Evolutionary conservation across 2,113 vertebrate species (phyloP), one percentile per base, ranked within the genome.

Genomic region (Lagenorhynchus albirostris): DNA sequence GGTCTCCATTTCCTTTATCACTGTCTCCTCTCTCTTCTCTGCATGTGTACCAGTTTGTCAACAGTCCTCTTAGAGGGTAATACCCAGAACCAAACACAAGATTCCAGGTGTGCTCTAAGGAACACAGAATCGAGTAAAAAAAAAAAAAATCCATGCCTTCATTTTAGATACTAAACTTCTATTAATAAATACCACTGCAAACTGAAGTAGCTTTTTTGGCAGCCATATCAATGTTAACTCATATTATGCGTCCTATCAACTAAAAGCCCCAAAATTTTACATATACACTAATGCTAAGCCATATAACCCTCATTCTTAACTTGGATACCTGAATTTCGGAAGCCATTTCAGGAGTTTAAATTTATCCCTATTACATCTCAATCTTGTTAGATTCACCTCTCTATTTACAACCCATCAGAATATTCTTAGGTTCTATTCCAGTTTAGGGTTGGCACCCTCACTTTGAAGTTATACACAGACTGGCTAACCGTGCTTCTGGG

Each of bases 261-360:
- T 71, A 67, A 96, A 93, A 92, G 60, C 31, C 63, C 74, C 70
- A 13, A 41, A 31, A 92, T 87, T 91, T 92, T 81, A 91, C 31
- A 58, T 76, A 68, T 68, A 68, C 38, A 60, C 63, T 68, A 82
- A 5, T 70, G 68, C 65, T 94, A 84, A 90, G 11, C 53, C 77
- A 95, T 10, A 90, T 21, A 53, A 25, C 53, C 20, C 29, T 91
- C 70, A 84, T 74, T 96, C 84, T 91, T 91, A 87, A 96, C 29
- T n/a, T 29, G 25, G 44, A 96, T 8, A 81, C 58, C 60, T 77
- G 25, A 87, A 92, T 87, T 95, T 91, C n/a, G 7, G 21, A 95
- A 96, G 94, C 67, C 23, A 73, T 44, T 91, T 91, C 29, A 81
- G 50, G 18, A 84, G 82, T 89, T 97, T 92, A 91, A 71, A 91